Percentiles rank a stretch among this genome's conserved stretches.
Conservation (phyloP, 2,888 invertebrate species). For the Pristionchus japonicus region DNA sequence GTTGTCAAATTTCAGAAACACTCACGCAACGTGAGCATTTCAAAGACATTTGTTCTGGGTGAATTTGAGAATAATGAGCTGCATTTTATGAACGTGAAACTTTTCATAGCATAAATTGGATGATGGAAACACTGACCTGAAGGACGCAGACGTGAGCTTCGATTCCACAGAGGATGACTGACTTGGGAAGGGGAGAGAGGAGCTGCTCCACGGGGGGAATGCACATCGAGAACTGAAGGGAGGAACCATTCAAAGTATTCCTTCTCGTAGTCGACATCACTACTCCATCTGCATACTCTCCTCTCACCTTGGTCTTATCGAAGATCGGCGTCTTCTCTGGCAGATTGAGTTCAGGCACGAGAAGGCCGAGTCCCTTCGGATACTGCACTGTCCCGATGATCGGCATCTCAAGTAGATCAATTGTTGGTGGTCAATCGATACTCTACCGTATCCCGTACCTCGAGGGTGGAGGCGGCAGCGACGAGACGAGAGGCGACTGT, state of each 20-base stretch:
- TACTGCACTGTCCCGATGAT: constrained; percentile 80
- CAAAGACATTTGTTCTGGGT: no score
- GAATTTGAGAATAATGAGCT: no score
- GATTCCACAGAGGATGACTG: constrained; percentile 78
- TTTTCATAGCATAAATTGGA: no score
- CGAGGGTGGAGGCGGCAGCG: constrained; percentile 78
- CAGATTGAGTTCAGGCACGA: constrained; percentile 78
- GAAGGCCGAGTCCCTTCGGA: constrained; percentile 80
- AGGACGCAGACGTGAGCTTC: constrained; percentile 81
- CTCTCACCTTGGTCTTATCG: constrained; percentile 68
- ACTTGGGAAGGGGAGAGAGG: constrained; percentile 73
- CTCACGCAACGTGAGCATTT: no score
- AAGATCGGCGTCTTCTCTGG: constrained; percentile 61
- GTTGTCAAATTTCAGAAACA: not conserved
- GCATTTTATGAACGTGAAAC: no score
- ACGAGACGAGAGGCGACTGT: constrained; percentile 78
- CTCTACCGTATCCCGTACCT: constrained; percentile 70
- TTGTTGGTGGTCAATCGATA: not conserved
- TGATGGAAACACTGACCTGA: constrained; percentile 74
- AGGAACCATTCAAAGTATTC: no score
- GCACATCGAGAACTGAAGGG: constrained; percentile 79
- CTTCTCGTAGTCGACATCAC: no score
- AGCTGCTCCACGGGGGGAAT: constrained; percentile 77
- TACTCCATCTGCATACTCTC: no score
- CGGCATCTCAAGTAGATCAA: constrained; percentile 50